Conservation (phyloP, 2,888 invertebrate species). For the Drosophila planitibia region DNA sequence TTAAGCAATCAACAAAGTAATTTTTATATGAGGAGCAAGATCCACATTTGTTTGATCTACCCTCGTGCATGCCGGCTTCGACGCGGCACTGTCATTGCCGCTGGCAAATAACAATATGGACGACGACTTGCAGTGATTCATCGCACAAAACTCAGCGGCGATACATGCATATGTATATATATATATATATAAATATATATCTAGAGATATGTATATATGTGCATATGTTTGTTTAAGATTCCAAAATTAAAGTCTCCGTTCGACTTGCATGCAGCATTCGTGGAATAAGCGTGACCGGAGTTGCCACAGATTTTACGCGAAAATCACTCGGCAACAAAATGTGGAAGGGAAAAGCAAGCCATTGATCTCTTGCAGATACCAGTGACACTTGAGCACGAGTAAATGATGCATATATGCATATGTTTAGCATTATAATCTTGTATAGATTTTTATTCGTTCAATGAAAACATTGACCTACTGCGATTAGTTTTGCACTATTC, state of each 20-base stretch:
- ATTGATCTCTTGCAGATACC: conserved; percentile 2
- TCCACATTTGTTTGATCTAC: conserved; percentile 8
- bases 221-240: conserved; percentile 16
- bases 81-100: conserved; percentile 30
- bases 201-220: not conserved
- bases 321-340: conserved; percentile 13
- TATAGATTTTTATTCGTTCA: conserved; percentile 1
- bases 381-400: conserved; percentile 4
- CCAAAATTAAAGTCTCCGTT: conserved; percentile 33
- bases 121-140: conserved; percentile 46
- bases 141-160: conserved; percentile 33
- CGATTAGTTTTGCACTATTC: not conserved
- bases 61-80: conserved; percentile 34
- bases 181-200: not conserved
- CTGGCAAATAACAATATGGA: conserved; percentile 24
- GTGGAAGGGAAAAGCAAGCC: conserved; percentile 7
- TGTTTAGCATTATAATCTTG: conserved; percentile 1
- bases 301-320: conserved; percentile 21
- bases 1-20: not conserved
- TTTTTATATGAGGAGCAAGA: not conserved
- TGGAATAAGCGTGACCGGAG: conserved; percentile 31
- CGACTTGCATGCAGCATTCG: conserved; percentile 23
- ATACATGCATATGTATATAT: conserved; percentile 3
- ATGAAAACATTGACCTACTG: conserved; percentile 6
- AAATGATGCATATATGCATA: conserved; percentile 6